Percentiles rank a stretch among this genome's conserved stretches.
phyloP scores from a whole-genome alignment of 2,113 vertebrate genomes.

The Hymenochirus boettgeri region DNA sequence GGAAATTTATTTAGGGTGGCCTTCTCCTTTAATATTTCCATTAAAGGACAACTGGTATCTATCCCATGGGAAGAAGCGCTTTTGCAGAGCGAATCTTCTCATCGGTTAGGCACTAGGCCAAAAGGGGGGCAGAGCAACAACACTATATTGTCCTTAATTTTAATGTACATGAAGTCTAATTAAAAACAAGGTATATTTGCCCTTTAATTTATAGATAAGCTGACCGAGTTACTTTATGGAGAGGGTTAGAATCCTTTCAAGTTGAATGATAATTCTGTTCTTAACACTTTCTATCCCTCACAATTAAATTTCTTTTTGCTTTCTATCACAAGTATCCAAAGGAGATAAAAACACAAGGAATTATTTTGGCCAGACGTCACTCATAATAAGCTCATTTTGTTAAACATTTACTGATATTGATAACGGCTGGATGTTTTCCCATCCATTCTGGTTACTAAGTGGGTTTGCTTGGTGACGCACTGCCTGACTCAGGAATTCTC shows the following conservation, averaged over 20 bases:
- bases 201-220: too few species aligned
- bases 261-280: background rate
- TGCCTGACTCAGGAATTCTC: constrained; percentile 15
- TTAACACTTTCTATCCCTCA: constrained; percentile 1
- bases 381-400: background rate
- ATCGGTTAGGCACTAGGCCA: too few species aligned
- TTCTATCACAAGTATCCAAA: background rate
- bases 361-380: constrained; percentile 8
- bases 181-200: too few species aligned
- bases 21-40: too few species aligned
- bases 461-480: constrained; percentile 20
- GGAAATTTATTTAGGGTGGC: too few species aligned
- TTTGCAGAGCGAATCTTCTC: too few species aligned
- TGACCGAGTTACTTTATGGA: too few species aligned
- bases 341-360: constrained; percentile 5
- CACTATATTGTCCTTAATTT: too few species aligned
- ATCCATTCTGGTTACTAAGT: constrained; percentile 19
- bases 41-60: too few species aligned
- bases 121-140: too few species aligned
- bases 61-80: too few species aligned
- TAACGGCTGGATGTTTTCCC: constrained; percentile 18
- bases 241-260: background rate
- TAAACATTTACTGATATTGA: constrained; percentile 22
- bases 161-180: too few species aligned
- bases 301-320: background rate